A percentile compares a stretch with the other conserved stretches of the same genome.
phyloP scores from a whole-genome alignment of 2,113 vertebrate species.

The Ceuthmochares aereus region DNA sequence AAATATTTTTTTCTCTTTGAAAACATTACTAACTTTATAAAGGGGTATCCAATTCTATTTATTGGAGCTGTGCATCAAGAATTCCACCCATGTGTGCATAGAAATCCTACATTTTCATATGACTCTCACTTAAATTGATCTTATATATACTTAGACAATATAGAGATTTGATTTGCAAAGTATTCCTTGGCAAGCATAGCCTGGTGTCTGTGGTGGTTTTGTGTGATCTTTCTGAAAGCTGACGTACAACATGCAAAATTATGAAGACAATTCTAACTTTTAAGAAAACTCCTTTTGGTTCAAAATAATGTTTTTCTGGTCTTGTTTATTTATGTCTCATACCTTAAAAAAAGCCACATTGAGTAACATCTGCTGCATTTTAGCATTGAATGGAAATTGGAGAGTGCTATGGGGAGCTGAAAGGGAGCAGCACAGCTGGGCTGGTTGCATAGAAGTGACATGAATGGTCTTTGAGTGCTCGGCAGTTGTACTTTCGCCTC shows the following conservation, averaged over 20 bases:
- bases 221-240: background rate
- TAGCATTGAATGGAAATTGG: too few species aligned
- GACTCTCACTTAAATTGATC: background rate
- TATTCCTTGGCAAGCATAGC: background rate
- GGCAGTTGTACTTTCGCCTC: background rate
- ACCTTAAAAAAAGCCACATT: background rate
- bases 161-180: background rate
- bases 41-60: background rate
- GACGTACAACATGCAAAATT: background rate
- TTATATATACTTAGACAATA: background rate
- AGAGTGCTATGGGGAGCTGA: background rate
- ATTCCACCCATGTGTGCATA: background rate
- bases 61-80: rapidly evolving
- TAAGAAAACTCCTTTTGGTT: background rate
- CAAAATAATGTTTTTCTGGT: background rate
- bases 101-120: background rate
- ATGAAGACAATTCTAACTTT: background rate
- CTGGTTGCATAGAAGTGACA: background rate
- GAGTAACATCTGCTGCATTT: background rate
- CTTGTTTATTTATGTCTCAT: background rate
- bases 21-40: background rate
- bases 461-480: background rate
- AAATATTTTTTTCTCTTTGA: background rate
- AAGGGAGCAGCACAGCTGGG: background rate
- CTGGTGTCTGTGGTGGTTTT: background rate